These are phyloP conservation scores for Champsocephalus gunnari DNA, from an alignment of 2,797 vertebrate species.

Conservation along the genomic window DNA sequence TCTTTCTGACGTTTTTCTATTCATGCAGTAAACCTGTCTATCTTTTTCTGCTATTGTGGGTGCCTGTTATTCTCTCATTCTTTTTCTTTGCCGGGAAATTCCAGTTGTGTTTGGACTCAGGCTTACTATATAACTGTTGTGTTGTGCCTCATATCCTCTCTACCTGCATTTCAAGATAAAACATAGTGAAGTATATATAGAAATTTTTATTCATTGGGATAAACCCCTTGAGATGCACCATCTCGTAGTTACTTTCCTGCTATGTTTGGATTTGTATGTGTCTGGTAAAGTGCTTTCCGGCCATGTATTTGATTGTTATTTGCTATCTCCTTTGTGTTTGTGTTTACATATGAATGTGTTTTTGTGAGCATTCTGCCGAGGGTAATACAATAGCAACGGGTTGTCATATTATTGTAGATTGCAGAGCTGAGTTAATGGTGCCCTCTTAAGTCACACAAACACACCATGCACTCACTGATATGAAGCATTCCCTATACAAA, in stretches of 20 bases:
- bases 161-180: conserved; percentile 25
- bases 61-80: conserved; percentile 6
- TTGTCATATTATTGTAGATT: conserved; percentile 49
- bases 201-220: too few species aligned
- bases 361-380: conserved; percentile 29
- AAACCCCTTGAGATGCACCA: too few species aligned
- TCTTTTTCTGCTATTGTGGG: not conserved
- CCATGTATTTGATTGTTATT: conserved; percentile 24
- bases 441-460: conserved; percentile 40
- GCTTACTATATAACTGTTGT: not conserved
- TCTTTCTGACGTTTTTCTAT: conserved; percentile 23
- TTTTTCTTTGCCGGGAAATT: conserved; percentile 33
- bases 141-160: conserved; percentile 2
- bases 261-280: conserved; percentile 13
- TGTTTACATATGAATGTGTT: conserved; percentile 16
- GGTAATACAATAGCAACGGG: conserved; percentile 41
- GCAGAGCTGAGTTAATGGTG: conserved; percentile 38
- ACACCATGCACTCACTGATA: conserved; percentile 27
- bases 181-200: not conserved
- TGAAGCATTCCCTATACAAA: conserved; percentile 14
- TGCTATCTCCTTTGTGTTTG: conserved; percentile 24
- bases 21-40: conserved; percentile 32
- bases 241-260: conserved; percentile 15
- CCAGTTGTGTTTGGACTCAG: conserved; percentile 13
- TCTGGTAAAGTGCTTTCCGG: conserved; percentile 18